Evolutionary conservation across 2,113 vertebrate species (phyloP).

Genomic region (Phocoena phocoena): DNA sequence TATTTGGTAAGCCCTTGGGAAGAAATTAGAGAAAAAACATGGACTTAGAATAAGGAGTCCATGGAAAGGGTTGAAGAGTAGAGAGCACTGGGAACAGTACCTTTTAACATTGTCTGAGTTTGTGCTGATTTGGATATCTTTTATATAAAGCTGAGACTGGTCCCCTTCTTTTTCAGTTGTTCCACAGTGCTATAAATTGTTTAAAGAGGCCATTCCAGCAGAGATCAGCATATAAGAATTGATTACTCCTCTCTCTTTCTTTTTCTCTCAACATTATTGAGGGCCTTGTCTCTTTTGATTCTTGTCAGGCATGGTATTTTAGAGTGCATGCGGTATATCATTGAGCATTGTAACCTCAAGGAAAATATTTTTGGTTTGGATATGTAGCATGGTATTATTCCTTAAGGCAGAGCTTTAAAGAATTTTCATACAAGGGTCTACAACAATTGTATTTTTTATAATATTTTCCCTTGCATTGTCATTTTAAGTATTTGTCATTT

Average conservation of each 20-base stretch:
- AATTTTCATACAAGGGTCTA: slow-evolving; percentile 71
- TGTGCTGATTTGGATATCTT: neutral
- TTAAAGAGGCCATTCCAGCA: neutral
- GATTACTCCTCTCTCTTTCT: neutral
- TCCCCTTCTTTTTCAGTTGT: neutral
- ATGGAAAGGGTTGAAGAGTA: neutral
- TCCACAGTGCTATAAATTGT: neutral
- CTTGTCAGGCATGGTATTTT: neutral
- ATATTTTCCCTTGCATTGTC: slow-evolving; percentile 57
- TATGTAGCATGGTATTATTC: slow-evolving; percentile 57
- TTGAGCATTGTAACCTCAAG: slow-evolving; percentile 55
- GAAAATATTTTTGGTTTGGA: slow-evolving; percentile 51
- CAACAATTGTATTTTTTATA: slow-evolving; percentile 74
- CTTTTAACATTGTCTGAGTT: neutral
- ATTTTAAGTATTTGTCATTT: slow-evolving; percentile 73
- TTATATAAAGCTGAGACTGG: neutral
- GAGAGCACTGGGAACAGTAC: neutral
- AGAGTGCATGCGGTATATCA: neutral
- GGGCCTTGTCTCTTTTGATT: neutral
- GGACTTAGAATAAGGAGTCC: neutral
- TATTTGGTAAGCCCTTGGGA: neutral
- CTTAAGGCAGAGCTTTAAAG: slow-evolving; percentile 46
- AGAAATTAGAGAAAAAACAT: neutral
- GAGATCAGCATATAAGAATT: neutral
- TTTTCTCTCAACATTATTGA: neutral